Base-by-base conservation (phyloP, 2,797 vertebrate species). In the Crenuchus spilurus region DNA sequence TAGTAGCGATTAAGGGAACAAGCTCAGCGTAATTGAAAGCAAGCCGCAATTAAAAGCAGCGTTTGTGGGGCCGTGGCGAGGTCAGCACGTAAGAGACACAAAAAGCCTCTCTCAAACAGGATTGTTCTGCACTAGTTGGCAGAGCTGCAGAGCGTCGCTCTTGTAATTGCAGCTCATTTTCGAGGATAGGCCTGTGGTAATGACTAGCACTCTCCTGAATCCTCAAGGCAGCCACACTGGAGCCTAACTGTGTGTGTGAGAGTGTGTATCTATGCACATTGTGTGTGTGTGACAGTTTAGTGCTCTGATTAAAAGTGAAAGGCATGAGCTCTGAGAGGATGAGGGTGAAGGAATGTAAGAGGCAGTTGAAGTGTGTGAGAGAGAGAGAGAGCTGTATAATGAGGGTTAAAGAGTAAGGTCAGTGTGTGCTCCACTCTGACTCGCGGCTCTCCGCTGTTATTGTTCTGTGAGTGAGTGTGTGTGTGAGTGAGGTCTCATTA, bases 61-160 rank as follows among this genome's bases (percentile, higher is more conserved):
- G 77, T 65, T 82, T 54, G 76, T 77, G 81, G 87, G 88, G 82
- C 83, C 76, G 79, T 70, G 70, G 81, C 80, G 81, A 86, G 86
- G 87, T 89, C 87, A 82, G 72, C 76, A 76, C 54, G 84, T 80
- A 70, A 87, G 84, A 85, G 79, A 74, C 84, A 64, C 33, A 80
- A 79, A 16, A 82, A 82, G 84, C 82, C 84, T 84, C 60, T 66
- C 77, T 83, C 82, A 88, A 90, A 91, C 91, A 85, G 82, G 90
- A 91, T 90, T 88, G 90, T 91, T 92, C 87, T 87, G 89, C 89
- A 82, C 52, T 87, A 90, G 83, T 83, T 89, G 88, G 85, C 88
- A 80, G 72, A 78, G 63, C 88, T 90, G 54, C 88, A 87, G 72
- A 85, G 82, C 80, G 51, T 84, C 61, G 69, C 74, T 86, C 79